Base-by-base conservation (phyloP, 1,140 invertebrate species). In the Drosophila nigrodunni region DNA sequence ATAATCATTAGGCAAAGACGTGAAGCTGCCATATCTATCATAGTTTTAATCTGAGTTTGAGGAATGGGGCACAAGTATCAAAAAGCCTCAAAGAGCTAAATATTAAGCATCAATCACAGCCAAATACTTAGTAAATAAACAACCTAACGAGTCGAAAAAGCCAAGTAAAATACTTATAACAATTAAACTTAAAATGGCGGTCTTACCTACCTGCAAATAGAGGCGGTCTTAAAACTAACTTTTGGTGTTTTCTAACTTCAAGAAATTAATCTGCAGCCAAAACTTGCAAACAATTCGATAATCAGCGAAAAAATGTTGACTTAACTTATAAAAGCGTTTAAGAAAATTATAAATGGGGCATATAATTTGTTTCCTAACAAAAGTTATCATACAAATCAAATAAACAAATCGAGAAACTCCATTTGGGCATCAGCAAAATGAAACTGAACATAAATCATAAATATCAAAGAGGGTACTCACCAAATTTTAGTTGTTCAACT, bases 1-100 rank as follows among this genome's bases (percentile, higher is more conserved):
- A 74, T 68, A 67, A 83, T 83, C 80, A 82, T 82, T 82, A 77
- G 69, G 59, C 65, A 9, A n/a, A 37, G 37, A 39, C 54, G 49
- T 59, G 54, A 35, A 58, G 35, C 41, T 50, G 15, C 54, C 62
- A 66, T 52, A 67, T 73, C 62, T 59, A 67, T 73, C 70, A 73
- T 67, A 73, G 54, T 73, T 67, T 52, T 55, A 73, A 74, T 74
- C 65, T 54, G 55, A 39, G 46, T 21, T 41, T n/a, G 41, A 3
- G 41, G n/a, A 9, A n/a, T n/a, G 41, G 11, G 5, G 58, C 43
- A 21, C 13, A 18, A 21, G 34, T 39, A 30, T 60, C 6, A 9
- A 13, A 60, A 54, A 35, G 9, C 15, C 11, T 25, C 7, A 54
- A 54, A 21, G 9, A 57, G 21, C 37, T 7, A 25, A 65, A 54